Base-by-base conservation (phyloP, 2,113 vertebrate genomes). In the Indicator maculatus region DNA sequence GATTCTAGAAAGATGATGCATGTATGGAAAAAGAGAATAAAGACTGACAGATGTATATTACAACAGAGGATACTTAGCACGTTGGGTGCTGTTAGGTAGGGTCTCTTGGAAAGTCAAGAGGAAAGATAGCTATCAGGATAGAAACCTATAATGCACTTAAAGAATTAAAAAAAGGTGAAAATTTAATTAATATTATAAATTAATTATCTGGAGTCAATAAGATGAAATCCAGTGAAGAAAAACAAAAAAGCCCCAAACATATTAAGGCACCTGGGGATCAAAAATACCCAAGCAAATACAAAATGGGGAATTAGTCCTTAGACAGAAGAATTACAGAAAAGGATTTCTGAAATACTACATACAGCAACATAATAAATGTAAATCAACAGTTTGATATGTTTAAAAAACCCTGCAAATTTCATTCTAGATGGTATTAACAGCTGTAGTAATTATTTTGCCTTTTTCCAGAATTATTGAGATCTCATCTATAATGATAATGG, bases 341-440 rank as follows among this genome's bases (percentile, higher is more conserved):
- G 1, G 17, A 47, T 91, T 91, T 93, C 67, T 15, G 58, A 78
- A 31, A 55, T 64, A 60, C 24, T 79, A 44, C n/a, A 38, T 47
- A 39, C 6, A 67, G 13, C 31, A 80, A 31, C 30, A n/a, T 70
- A 89, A 58, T 76, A 65, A 61, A 88, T 76, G 63, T 72, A 93
- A 91, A 88, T 75, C 21, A 38, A 41, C 31, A 73, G 47, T 83
- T 19, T 94, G 88, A 79, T 91, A 92, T 89, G 63, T 82, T 71
- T 85, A 56, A 81, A 73, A 58, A 60, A 63, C 72, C 72, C 79
- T 38, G 59, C 11, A 72, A 33, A 88, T 79, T 78, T 82, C 2
- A 31, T 61, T 85, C 24, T 31, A 14, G 39, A 13, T 12, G 13
- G 11, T 85, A 80, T 83, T 89, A 80, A 45, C 75, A 70, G 55